Evolutionary conservation across 2,797 vertebrate genomes (phyloP).

Genomic region (Emys orbicularis): DNA sequence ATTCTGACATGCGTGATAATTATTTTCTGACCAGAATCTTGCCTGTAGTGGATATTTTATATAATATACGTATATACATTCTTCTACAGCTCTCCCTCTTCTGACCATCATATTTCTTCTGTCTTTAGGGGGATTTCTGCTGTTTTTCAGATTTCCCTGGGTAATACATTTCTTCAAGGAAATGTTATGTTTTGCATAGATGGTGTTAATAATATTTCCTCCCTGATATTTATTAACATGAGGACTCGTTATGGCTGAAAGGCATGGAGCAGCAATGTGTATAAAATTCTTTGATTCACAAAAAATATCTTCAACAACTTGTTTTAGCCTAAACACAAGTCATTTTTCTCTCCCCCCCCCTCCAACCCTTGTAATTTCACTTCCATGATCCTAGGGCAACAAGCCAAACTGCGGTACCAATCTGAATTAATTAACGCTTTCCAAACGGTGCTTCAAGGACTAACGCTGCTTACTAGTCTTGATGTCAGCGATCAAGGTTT

Average conservation of each 20-base stretch:
- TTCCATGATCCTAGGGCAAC: slow-evolving; percentile 58
- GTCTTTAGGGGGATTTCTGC: neutral
- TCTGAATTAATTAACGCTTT: slow-evolving; percentile 71
- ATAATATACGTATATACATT: no score
- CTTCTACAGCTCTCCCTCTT: neutral
- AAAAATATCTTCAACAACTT: neutral
- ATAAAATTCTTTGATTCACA: slow-evolving; percentile 27
- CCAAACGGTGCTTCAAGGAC: slow-evolving; percentile 64
- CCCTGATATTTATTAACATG: neutral
- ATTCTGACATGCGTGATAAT: neutral
- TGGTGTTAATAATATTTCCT: neutral
- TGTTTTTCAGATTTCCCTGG: slow-evolving; percentile 22
- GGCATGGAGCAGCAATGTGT: neutral
- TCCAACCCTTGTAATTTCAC: slow-evolving; percentile 45
- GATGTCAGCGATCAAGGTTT: slow-evolving; percentile 66
- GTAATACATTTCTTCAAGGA: slow-evolving; percentile 13
- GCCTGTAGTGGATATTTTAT: no score
- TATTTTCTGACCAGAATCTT: neutral
- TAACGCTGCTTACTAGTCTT: slow-evolving; percentile 47
- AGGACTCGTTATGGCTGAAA: neutral
- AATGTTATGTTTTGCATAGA: neutral
- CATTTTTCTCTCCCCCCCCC: slow-evolving; percentile 37
- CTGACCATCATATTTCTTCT: neutral
- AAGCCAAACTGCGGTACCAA: slow-evolving; percentile 75
- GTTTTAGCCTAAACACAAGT: slow-evolving; percentile 27